Base-by-base conservation (phyloP, 2,797 vertebrate genomes). In the Karalla daura region DNA sequence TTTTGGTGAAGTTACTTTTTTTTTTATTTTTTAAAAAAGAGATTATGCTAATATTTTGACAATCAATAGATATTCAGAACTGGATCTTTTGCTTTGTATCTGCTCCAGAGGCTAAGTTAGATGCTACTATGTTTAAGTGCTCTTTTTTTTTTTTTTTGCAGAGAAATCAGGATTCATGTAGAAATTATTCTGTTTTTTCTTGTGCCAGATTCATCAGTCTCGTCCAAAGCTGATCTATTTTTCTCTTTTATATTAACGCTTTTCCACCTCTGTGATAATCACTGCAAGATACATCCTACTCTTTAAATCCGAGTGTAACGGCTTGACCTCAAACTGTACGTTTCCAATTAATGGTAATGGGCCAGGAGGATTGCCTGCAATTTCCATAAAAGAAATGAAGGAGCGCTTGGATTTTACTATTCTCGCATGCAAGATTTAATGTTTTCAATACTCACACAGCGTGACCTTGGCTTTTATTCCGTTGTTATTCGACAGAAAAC, bases 331-430 rank as follows among this genome's bases (percentile, higher is more conserved):
- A 21, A 24, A 50, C 43, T 75, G 49, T 76, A 73, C 44, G 77
- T 54, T 80, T 82, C 50, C 39, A 74, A 78, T 87, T 85, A 72
- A 76, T 23, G 54, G 65, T 72, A 79, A 77, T 74, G 59, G 64
- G 43, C 47, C 62, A 50, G 60, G 39, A 37, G 27, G 69, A 81
- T 62, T 75, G 75, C 76, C 78, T 60, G 32, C 63, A 21, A 65
- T 84, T 78, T 81, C 45, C 51, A 79, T 79, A 79, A 85, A 86
- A 74, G 21, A 74, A 84, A 76, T 81, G 27, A 87, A 50, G 61
- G 51, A 46, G 46, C 7, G 0, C 23, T 65, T 17, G 47, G 52
- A 78, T 79, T 85, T 84, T 70, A 84, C 67, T 58, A 45, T 72
- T 83, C 52, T 20, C 20, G 41, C 58, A 75, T 74, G 81, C 62